Evolutionary conservation across 2,797 vertebrate genomes (phyloP), one percentile per base, ranked within the genome.

Genomic region (Lophius americanus): DNA sequence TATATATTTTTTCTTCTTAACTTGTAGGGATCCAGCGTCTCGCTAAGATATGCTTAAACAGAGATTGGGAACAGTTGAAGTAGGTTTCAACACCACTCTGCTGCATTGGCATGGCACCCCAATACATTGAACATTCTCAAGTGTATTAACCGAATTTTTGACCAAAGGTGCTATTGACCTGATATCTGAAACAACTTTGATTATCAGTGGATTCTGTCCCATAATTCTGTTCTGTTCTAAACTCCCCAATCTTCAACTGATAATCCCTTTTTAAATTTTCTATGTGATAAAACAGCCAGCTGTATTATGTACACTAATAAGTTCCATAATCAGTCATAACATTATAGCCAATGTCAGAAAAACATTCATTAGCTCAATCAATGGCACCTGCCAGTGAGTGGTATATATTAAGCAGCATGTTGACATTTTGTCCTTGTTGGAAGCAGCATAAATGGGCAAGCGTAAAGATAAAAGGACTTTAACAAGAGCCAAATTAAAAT

Each of bases 181-280:
- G 55, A 61, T 47, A 75, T 68, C 13, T 72, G 64, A 76, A 37
- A 54, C 64, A 42, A 11, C 43, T 46, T 42, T 13, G 9, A 4
- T 11, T 5, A 23, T 48, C 54, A 4, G 14, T 51, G 35, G 11
- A 50, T 51, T 36, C 46, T 12, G 9, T 4, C 7, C 13, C 0
- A 1, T 47, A 49, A 47, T 23, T 42, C 9, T 47, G 23, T 3
- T 14, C 14, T 51, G 7, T 41, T 36, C 43, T 14, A n/a, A 39
- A 46, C 23, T 9, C 9, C 7, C 43, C 2, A 5, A 51, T 13
- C 23, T 36, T 3, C 32, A 52, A 1, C 23, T 0, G 6, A 8
- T 47, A 41, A 36, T 7, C 4, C 7, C 9, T 11, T 43, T 12
- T 23, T 23, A 23, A 23, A 23, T 23, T 23, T 23, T 23, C 23